phyloP scores from a whole-genome alignment of 37 sponge, comb jelly and placozoan species.

The Beroe ovata region DNA sequence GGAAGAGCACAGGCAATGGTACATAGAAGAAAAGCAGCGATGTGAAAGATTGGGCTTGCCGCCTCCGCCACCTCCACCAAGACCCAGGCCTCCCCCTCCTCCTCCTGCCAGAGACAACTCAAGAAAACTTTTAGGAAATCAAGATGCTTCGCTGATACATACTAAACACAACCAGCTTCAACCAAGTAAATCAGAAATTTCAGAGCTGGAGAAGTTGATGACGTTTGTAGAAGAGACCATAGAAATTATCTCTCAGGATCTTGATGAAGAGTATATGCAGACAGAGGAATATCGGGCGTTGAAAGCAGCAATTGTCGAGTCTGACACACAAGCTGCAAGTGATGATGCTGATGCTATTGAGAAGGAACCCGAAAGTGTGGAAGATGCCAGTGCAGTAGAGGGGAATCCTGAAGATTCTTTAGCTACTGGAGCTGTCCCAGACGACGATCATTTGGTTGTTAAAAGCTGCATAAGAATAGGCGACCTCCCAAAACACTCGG shows the following conservation, averaged over 20 bases:
- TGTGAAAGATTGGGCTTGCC: slow-evolving; percentile 45
- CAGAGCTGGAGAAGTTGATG: slow-evolving; percentile 52
- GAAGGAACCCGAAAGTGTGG: neutral
- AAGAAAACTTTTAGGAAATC: slow-evolving; percentile 7
- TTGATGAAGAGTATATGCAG: slow-evolving; percentile 28
- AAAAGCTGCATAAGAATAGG: slow-evolving; percentile 48
- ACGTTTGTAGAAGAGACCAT: neutral
- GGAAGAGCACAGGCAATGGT: slow-evolving; percentile 59
- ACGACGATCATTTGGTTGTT: slow-evolving; percentile 23
- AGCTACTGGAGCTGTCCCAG: neutral
- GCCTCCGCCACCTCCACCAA: slow-evolving; percentile 44
- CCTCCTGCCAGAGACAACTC: slow-evolving; percentile 59
- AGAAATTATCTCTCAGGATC: slow-evolving; percentile 8
- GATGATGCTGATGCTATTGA: neutral
- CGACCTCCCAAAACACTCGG: slow-evolving; percentile 51
- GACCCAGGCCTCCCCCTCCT: slow-evolving; percentile 54
- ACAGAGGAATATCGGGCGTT: neutral
- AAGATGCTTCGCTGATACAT: slow-evolving; percentile 7
- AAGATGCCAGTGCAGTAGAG: neutral
- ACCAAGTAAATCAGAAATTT: slow-evolving; percentile 37
- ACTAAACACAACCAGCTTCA: slow-evolving; percentile 34
- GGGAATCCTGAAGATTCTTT: neutral
- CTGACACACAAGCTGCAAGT: neutral
- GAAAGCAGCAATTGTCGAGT: neutral
- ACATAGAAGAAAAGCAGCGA: slow-evolving; percentile 31